A percentile compares a stretch with the other conserved stretches of the same genome.
Evolutionary conservation across 2,113 vertebrate genomes (phyloP).

Genomic region (Promerops cafer): DNA sequence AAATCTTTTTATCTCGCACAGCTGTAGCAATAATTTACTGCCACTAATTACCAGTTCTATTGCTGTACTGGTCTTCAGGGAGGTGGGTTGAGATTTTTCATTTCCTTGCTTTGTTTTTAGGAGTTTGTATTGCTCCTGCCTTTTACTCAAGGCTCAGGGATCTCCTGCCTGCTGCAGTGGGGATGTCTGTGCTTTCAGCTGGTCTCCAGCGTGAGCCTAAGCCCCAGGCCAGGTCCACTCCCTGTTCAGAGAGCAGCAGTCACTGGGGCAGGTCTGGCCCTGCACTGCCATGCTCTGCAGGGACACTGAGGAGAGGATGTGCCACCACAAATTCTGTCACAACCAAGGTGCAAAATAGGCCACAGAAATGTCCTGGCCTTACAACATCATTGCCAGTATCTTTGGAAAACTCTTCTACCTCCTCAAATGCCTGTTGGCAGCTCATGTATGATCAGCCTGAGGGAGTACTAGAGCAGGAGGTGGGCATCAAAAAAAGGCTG

Average conservation of each 20-base stretch:
- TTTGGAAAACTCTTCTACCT: background rate
- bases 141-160: background rate
- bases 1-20: background rate
- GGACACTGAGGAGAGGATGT: background rate
- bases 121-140: background rate
- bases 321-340: background rate
- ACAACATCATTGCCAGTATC: background rate
- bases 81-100: background rate
- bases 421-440: background rate
- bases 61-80: background rate
- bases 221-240: background rate
- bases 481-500: background rate
- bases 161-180: background rate
- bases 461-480: background rate
- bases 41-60: background rate
- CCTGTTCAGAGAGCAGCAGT: background rate
- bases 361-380: background rate
- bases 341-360: background rate
- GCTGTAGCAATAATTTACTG: background rate
- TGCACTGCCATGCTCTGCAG: background rate
- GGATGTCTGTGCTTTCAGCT: background rate
- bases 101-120: background rate
- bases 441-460: background rate
- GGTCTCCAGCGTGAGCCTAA: accelerated
- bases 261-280: too few species aligned